Base-by-base conservation (phyloP, 2,113 vertebrate species). In the Coracopsis vasa region DNA sequence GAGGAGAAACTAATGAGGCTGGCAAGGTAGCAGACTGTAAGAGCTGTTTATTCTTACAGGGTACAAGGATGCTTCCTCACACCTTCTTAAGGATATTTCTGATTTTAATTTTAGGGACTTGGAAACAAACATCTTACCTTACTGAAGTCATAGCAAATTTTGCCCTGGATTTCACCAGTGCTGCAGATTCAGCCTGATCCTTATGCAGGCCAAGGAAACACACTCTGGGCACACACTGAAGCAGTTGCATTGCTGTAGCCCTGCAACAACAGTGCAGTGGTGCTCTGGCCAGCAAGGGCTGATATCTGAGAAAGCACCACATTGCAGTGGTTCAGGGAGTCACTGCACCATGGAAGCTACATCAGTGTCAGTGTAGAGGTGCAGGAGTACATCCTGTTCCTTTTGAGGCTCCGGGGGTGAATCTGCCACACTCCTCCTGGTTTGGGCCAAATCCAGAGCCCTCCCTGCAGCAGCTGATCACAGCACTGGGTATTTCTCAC, bases 211-310 rank as follows among this genome's bases (percentile, higher is more conserved):
- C 33, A 48, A 25, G 10, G 23, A 61, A 44, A 51, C 1, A 5
- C 7, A 1, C 9, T 4, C 37, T 18, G 41, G 37, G 61, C n/a
- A 58, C 65, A 23, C 4, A 23, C 1, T 16, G 45, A 47, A 78
- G n/a, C 14, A 69, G 29, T 19, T 71, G 28, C 10, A 14, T 1
- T 20, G 27, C 28, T 75, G 41, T 86, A 45, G 48, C 7, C 3
- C 17, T 18, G 10, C 14, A 37, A 17, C 19, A 71, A 2, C 7
- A 10, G 19, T 20, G 16, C 23, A 24, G 1, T 17, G 5, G 16
- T 3, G 5, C 0, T 0, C 82, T 16, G 23, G 37, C 15, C 11
- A 0, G 53, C 23, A 11, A 54, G 25, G 28, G 37, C 8, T 58
- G 28, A 16, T 7, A 4, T 21, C 21, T 16, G 44, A 50, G 23